Conservation (phyloP, 1,140 invertebrate genomes). For the Drosophila carrolli region DNA sequence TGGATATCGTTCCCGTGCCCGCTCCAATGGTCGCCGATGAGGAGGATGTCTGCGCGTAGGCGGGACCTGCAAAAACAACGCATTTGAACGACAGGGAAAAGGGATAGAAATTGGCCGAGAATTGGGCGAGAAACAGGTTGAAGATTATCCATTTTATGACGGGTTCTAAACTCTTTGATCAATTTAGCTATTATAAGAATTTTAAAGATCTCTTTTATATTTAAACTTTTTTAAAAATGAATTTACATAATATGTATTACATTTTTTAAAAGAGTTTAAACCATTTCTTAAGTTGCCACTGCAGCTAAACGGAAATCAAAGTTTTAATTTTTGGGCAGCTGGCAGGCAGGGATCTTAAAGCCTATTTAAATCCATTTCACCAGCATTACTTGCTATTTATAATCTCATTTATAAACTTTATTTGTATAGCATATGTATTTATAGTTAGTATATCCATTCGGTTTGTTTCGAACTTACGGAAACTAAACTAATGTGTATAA, state of each 20-base stretch:
- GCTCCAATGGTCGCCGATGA: constrained; percentile 27
- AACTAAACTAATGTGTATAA: background rate
- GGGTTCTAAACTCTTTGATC: too few species aligned
- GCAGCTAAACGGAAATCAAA: too few species aligned
- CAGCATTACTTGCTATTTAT: background rate
- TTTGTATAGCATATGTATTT: too few species aligned
- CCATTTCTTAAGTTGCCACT: too few species aligned
- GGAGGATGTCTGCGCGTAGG: constrained; percentile 53
- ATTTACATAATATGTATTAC: too few species aligned
- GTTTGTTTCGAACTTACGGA: background rate
- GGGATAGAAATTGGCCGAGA: background rate
- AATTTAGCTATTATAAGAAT: too few species aligned
- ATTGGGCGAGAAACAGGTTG: background rate
- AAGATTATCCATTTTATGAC: background rate
- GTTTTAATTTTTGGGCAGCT: background rate
- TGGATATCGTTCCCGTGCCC: constrained; percentile 29
- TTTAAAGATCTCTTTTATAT: too few species aligned
- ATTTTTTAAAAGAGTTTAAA: too few species aligned
- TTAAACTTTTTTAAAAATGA: too few species aligned
- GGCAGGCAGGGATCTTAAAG: background rate
- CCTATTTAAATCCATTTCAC: background rate
- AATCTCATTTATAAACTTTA: too few species aligned
- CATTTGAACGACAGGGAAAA: background rate
- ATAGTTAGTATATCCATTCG: background rate
- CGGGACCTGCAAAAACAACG: constrained; percentile 51